phyloP scores from a whole-genome alignment of 2,113 vertebrate genomes.

The Seriola dumerili region DNA sequence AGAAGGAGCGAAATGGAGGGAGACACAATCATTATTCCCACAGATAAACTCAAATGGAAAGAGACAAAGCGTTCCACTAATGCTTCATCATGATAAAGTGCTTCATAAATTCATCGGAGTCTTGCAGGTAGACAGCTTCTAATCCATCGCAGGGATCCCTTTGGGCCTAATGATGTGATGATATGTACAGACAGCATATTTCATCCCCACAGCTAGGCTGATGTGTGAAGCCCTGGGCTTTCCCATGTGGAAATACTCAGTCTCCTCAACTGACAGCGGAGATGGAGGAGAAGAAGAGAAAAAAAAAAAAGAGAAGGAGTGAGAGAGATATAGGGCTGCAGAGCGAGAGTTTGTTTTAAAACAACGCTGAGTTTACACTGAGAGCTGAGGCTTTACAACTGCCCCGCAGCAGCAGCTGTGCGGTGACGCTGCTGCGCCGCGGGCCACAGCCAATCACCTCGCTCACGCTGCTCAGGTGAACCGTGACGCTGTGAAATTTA shows the following conservation, averaged over 20 bases:
- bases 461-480: slow-evolving; percentile 23
- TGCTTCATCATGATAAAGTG: slow-evolving; percentile 76
- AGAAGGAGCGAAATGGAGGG: slow-evolving; percentile 18
- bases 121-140: slow-evolving; percentile 74
- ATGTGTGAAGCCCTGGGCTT: slow-evolving; percentile 68
- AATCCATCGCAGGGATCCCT: slow-evolving; percentile 74
- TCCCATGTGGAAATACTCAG: slow-evolving; percentile 81
- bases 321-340: slow-evolving; percentile 18
- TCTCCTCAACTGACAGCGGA: slow-evolving; percentile 57
- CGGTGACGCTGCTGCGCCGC: neutral
- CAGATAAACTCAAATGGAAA: slow-evolving; percentile 74
- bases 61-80: slow-evolving; percentile 74
- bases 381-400: slow-evolving; percentile 49
- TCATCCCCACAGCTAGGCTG: slow-evolving; percentile 65
- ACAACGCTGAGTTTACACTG: slow-evolving; percentile 41
- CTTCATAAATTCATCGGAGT: slow-evolving; percentile 77
- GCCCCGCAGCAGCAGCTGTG: slow-evolving; percentile 49
- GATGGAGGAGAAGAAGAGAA: slow-evolving; percentile 5
- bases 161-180: slow-evolving; percentile 81
- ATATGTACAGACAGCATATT: slow-evolving; percentile 78
- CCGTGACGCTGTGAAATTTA: neutral
- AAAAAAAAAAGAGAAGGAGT: neutral
- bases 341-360: slow-evolving; percentile 52
- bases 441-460: slow-evolving; percentile 30
- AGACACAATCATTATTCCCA: slow-evolving; percentile 55